These are phyloP conservation scores for Druon quercuslanigerum DNA, from an alignment of 1,140 invertebrate species.

Conservation along the genomic window DNA sequence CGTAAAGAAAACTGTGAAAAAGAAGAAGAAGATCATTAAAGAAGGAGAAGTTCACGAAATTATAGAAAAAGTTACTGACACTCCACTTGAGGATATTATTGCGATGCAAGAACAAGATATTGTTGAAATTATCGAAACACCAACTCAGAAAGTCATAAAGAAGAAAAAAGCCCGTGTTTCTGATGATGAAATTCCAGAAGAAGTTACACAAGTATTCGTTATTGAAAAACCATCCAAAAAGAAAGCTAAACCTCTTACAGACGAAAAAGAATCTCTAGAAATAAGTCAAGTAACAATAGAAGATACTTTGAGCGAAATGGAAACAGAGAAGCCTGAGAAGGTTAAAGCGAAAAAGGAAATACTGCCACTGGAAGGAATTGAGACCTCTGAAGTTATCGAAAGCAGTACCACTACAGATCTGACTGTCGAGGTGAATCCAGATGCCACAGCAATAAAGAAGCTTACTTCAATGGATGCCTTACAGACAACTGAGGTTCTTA, in stretches of 20 bases:
- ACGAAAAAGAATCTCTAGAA: constrained; percentile 56
- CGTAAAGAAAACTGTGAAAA: not conserved
- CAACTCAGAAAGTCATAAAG: constrained; percentile 1
- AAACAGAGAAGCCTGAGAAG: constrained; percentile 39
- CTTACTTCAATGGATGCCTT: constrained; percentile 40
- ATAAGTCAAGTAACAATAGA: constrained; percentile 34
- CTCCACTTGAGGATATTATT: constrained; percentile 15
- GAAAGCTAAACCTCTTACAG: constrained; percentile 48
- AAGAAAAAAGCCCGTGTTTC: constrained; percentile 22
- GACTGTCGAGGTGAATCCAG: constrained; percentile 50
- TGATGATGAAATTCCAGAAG: constrained; percentile 38
- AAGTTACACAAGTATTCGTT: constrained; percentile 50
- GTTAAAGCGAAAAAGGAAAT: constrained; percentile 9
- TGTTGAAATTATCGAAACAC: constrained; percentile 22
- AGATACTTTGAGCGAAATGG: constrained; percentile 3
- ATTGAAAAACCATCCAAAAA: constrained; percentile 62
- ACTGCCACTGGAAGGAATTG: too few species aligned
- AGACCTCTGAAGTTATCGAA: too few species aligned
- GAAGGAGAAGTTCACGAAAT: not conserved
- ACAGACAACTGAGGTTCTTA: constrained; percentile 40
- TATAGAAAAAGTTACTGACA: not conserved
- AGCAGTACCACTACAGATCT: constrained; percentile 54
- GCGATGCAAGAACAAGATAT: constrained; percentile 6
- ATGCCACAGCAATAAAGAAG: constrained; percentile 49
- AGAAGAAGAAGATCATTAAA: constrained; percentile 12